A percentile compares a stretch with the other conserved stretches of the same genome.
These are phyloP conservation scores for Rhea americana DNA, from an alignment of 2,113 vertebrate species.

Conservation along the genomic window DNA sequence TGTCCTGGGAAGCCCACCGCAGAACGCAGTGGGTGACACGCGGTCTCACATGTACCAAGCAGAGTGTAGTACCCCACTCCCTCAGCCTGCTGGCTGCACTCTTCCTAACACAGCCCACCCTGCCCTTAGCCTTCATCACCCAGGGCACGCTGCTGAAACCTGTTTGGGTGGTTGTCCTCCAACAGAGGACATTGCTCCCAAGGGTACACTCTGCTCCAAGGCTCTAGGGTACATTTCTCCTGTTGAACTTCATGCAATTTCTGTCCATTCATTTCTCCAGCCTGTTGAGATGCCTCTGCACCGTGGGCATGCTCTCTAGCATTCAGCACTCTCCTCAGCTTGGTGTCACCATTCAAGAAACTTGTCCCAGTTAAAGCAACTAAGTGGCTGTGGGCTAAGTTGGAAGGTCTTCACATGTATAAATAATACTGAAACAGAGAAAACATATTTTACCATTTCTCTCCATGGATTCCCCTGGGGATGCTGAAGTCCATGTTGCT, in stretches of 20 bases:
- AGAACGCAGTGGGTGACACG: no score
- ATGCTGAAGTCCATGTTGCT: accelerated
- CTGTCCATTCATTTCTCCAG: not conserved
- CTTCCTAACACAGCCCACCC: no score
- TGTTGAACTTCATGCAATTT: not conserved
- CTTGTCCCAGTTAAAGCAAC: not conserved
- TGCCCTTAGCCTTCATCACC: no score
- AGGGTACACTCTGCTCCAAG: not conserved
- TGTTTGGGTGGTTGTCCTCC: no score
- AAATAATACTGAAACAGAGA: not conserved
- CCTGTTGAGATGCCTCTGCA: not conserved
- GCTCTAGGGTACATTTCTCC: not conserved
- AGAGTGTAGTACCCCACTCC: no score
- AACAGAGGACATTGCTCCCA: no score
- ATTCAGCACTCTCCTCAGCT: not conserved
- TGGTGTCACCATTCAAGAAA: not conserved
- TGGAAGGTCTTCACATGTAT: not conserved
- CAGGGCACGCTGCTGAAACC: no score
- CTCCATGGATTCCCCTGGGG: accelerated
- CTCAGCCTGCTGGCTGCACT: no score
- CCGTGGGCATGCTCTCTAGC: not conserved
- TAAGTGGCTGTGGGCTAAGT: not conserved
- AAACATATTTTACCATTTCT: not conserved
- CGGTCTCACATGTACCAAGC: no score
- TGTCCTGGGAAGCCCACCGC: no score